Percentiles rank a stretch among this genome's conserved stretches.
Conservation (phyloP, 1,140 invertebrate species). For the Bombus terrestris region DNA sequence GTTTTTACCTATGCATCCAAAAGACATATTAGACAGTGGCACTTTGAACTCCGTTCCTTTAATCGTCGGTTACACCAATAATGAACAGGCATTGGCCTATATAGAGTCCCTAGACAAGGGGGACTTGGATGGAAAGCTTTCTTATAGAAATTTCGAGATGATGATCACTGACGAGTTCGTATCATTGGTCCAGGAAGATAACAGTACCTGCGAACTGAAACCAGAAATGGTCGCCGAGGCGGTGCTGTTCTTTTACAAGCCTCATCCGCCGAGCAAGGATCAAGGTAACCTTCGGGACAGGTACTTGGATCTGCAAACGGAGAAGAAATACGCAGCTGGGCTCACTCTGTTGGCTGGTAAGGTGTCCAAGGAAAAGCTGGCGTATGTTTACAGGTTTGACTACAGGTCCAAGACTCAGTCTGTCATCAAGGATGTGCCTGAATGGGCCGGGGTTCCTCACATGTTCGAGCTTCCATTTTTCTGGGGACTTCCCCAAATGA, state of each 20-base stretch:
- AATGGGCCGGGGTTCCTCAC: constrained; percentile 90
- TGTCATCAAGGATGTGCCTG: constrained; percentile 85
- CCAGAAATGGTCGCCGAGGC: constrained; percentile 88
- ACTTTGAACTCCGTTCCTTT: constrained; percentile 86
- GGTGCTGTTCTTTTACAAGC: constrained; percentile 89
- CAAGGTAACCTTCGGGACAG: constrained; percentile 83
- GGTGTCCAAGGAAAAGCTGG: constrained; percentile 84
- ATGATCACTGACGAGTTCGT: constrained; percentile 84
- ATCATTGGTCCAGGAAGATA: constrained; percentile 83
- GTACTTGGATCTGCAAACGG: constrained; percentile 87
- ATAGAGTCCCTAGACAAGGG: constrained; percentile 83
- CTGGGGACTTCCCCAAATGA: constrained; percentile 88
- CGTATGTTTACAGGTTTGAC: constrained; percentile 90
- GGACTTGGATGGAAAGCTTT: constrained; percentile 82
- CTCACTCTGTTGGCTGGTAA: constrained; percentile 86
- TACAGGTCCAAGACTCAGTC: constrained; percentile 87
- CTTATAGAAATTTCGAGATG: constrained; percentile 83
- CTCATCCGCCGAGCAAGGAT: constrained; percentile 85
- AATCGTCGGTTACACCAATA: constrained; percentile 89
- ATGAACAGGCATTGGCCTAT: constrained; percentile 87
- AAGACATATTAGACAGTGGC: constrained; percentile 84
- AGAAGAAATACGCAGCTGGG: constrained; percentile 88
- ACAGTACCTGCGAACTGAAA: constrained; percentile 86
- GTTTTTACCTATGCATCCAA: constrained; percentile 87
- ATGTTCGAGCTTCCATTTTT: constrained; percentile 90